A percentile compares a stretch with the other conserved stretches of the same genome.
Evolutionary conservation across 1,140 invertebrate species (phyloP).

Genomic region (Zaprionus gabonicus): DNA sequence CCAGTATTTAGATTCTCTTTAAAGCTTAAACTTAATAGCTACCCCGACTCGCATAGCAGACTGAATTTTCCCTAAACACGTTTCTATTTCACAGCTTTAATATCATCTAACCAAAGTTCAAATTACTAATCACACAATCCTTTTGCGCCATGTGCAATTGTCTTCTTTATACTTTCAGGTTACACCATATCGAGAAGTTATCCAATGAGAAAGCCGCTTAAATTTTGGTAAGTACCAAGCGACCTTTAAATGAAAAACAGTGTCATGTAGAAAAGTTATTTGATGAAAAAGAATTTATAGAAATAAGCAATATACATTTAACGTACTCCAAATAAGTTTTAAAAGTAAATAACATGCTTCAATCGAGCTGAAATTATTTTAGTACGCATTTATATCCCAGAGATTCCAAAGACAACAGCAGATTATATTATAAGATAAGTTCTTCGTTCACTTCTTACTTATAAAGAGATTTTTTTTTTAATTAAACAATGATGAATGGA

Average conservation of each 20-base stretch:
- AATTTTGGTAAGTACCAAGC: conserved; percentile 79
- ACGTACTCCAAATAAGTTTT: no score
- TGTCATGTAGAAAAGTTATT: no score
- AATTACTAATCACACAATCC: conserved; percentile 74
- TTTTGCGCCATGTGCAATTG: conserved; percentile 69
- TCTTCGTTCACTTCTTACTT: no score
- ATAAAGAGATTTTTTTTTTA: no score
- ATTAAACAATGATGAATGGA: no score
- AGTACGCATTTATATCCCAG: no score
- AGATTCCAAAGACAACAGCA: no score
- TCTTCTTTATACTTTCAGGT: conserved; percentile 78
- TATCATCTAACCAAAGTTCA: conserved; percentile 41
- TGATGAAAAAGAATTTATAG: no score
- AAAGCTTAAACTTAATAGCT: neutral
- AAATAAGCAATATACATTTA: no score
- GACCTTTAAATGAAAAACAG: neutral
- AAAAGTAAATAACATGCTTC: no score
- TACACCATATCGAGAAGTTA: conserved; percentile 85
- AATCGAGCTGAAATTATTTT: no score
- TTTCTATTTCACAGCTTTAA: conserved; percentile 46
- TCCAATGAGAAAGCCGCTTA: conserved; percentile 84
- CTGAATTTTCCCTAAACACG: neutral
- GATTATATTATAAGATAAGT: no score
- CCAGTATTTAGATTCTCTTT: neutral
- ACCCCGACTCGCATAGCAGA: neutral